These are phyloP conservation scores for Diloba caeruleocephala DNA, from an alignment of 2,888 invertebrate species.

Conservation along the genomic window DNA sequence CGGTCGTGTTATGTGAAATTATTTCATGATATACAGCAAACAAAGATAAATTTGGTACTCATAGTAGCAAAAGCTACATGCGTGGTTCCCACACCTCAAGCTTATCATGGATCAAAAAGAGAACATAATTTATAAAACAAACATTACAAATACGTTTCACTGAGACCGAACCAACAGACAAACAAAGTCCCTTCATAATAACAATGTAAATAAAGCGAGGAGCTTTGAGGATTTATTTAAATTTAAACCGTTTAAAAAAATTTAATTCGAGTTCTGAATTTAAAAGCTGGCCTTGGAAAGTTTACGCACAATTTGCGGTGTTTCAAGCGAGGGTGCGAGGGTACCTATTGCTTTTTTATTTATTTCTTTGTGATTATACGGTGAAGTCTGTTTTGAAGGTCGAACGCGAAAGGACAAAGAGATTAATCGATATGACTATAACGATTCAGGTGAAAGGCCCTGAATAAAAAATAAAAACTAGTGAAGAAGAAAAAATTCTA, in stretches of 20 bases:
- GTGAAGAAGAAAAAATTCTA: no score
- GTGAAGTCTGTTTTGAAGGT: background rate
- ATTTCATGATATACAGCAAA: no score
- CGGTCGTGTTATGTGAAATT: no score
- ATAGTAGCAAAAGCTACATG: slow-evolving; percentile 16
- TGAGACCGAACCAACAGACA: slow-evolving; percentile 46
- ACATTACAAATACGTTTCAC: slow-evolving; percentile 37
- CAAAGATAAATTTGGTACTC: no score
- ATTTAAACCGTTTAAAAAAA: slow-evolving; percentile 57
- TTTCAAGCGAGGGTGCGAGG: slow-evolving; percentile 25
- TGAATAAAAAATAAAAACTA: no score
- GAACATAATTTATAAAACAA: slow-evolving; percentile 35
- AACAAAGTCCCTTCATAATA: slow-evolving; percentile 44
- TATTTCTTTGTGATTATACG: slow-evolving; percentile 16
- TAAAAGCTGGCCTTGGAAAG: slow-evolving; percentile 35
- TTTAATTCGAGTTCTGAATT: slow-evolving; percentile 53
- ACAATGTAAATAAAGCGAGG: slow-evolving; percentile 51
- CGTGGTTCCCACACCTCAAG: slow-evolving; percentile 14
- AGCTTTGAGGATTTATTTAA: slow-evolving; percentile 61
- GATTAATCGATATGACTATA: no score
- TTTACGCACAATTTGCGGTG: slow-evolving; percentile 50
- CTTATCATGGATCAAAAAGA: slow-evolving; percentile 23
- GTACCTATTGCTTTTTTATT: slow-evolving; percentile 29
- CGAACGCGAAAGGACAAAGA: no score
- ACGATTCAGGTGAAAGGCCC: no score